phyloP scores from a whole-genome alignment of 1,140 invertebrate genomes.

The Myzus persicae region DNA sequence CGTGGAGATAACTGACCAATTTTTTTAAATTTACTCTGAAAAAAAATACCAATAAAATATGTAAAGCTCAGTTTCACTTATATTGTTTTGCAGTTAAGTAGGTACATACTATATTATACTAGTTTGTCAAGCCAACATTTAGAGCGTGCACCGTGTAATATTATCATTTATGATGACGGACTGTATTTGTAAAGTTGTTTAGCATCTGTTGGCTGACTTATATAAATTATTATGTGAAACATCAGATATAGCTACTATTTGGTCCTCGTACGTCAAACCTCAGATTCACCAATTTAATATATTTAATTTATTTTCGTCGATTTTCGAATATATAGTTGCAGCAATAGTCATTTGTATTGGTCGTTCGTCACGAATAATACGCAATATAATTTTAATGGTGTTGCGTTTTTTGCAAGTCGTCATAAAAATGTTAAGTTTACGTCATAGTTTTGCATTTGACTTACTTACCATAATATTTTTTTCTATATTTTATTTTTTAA shows the following conservation, averaged over 20 bases:
- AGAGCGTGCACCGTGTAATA: neutral
- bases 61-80: neutral
- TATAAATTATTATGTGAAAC: neutral
- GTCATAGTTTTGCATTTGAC: neutral
- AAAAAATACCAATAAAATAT: too few relatives aligned
- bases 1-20: too few relatives aligned
- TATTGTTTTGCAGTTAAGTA: neutral
- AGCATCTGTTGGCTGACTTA: neutral
- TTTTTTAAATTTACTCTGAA: too few relatives aligned
- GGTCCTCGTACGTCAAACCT: neutral
- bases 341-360: neutral
- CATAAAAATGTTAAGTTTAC: constrained; percentile 1
- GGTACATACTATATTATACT: too few relatives aligned
- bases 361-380: neutral
- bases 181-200: neutral
- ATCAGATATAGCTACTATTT: neutral
- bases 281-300: neutral
- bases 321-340: neutral
- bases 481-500: neutral
- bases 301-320: neutral
- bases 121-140: neutral
- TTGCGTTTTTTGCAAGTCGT: neutral
- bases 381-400: neutral
- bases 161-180: neutral
- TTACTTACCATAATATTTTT: neutral